Percentiles rank a stretch among this genome's conserved stretches.
Evolutionary conservation across 2,888 invertebrate species (phyloP).

Genomic region (Euplexia lucipara): DNA sequence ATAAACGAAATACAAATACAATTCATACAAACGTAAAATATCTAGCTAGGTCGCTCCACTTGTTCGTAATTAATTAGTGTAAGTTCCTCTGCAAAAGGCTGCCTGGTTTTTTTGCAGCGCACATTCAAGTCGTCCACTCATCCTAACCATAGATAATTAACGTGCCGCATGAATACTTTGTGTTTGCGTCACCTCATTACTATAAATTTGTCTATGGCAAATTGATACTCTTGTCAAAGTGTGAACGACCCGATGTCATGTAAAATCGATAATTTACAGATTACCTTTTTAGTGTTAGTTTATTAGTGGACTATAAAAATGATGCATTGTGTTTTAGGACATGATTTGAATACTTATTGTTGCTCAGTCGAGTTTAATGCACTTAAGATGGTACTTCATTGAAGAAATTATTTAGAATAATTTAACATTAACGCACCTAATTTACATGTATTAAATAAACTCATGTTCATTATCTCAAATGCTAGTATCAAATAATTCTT

Average conservation of each 20-base stretch:
- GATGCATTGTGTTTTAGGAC: conserved; percentile 70
- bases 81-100: conserved; percentile 43
- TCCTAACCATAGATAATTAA: conserved; percentile 54
- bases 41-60: conserved; percentile 28
- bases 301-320: conserved; percentile 73
- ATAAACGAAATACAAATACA: conserved; percentile 27
- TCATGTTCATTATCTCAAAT: neutral
- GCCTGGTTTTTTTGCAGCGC: conserved; percentile 44
- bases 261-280: conserved; percentile 67
- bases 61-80: conserved; percentile 56
- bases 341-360: conserved; percentile 71
- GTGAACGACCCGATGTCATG: conserved; percentile 63
- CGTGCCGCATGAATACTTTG: conserved; percentile 38
- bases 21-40: conserved; percentile 32
- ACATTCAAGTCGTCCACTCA: conserved; percentile 38
- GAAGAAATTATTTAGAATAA: neutral
- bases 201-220: conserved; percentile 51
- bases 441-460: conserved; percentile 3
- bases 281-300: conserved; percentile 76
- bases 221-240: conserved; percentile 53
- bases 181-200: conserved; percentile 49
- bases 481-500: neutral
- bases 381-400: conserved; percentile 36
- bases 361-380: conserved; percentile 66
- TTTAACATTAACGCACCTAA: neutral